Percentiles rank a stretch among this genome's conserved stretches.
Evolutionary conservation across 2,113 vertebrate genomes (phyloP).

Genomic region (Oryctolagus cuniculus): mOryCun1.1 NC_091436.1:64691001-64691500

Average conservation of each 20-base stretch:
- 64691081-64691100: too few relatives aligned
- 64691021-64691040: too few relatives aligned
- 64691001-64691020: too few relatives aligned
- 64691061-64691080: too few relatives aligned
- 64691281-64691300: background rate
- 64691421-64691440: background rate
- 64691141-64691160: too few relatives aligned
- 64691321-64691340: background rate
- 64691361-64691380: background rate
- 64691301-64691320: background rate
- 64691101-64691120: too few relatives aligned
- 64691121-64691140: too few relatives aligned
- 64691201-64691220: background rate
- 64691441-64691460: background rate
- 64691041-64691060: too few relatives aligned
- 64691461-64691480: conserved; percentile 31
- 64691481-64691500: conserved; percentile 49
- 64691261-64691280: conserved; percentile 16
- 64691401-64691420: background rate
- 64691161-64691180: too few relatives aligned
- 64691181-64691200: too few relatives aligned
- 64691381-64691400: background rate
- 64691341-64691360: background rate
- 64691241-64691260: background rate
- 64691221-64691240: background rate